Percentiles rank a stretch among this genome's conserved stretches.
These are phyloP conservation scores for Polyommatus icarus DNA, from an alignment of 2,888 invertebrate genomes.

Conservation along the genomic window DNA sequence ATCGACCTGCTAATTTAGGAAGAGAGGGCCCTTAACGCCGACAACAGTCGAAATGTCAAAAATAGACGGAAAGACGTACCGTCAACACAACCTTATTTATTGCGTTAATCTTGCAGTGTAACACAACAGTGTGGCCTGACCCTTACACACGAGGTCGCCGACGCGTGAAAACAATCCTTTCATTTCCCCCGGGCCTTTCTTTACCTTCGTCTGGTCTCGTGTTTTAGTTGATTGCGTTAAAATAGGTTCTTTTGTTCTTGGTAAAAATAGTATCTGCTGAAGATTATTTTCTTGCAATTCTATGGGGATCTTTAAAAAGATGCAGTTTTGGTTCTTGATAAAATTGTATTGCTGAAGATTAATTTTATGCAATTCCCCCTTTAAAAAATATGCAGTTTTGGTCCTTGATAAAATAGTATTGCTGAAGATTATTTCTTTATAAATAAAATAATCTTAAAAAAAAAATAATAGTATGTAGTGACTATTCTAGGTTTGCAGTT, in stretches of 20 bases:
- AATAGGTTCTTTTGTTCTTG: neutral
- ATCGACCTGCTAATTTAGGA: too few species aligned
- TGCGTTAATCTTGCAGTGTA: neutral
- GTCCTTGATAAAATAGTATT: too few species aligned
- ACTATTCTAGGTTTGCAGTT: too few species aligned
- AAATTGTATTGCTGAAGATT: too few species aligned
- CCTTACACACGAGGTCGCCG: neutral
- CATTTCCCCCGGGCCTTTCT: neutral
- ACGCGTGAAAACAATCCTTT: slow-evolving; percentile 1
- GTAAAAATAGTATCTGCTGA: neutral
- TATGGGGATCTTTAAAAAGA: too few species aligned
- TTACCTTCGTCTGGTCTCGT: neutral
- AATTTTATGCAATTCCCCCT: too few species aligned
- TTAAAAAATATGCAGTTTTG: too few species aligned
- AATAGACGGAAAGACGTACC: too few species aligned
- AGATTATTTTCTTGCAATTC: neutral
- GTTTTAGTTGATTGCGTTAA: slow-evolving; percentile 3
- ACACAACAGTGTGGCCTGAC: neutral
- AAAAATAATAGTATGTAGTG: too few species aligned
- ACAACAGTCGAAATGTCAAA: too few species aligned
- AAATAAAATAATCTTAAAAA: neutral
- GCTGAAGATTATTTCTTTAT: neutral
- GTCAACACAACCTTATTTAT: neutral
- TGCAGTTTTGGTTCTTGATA: too few species aligned
- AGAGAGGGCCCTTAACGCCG: too few species aligned